These are phyloP conservation scores for Dynastes hyllus DNA, from an alignment of 2,888 invertebrate species.

Conservation along the genomic window DNA sequence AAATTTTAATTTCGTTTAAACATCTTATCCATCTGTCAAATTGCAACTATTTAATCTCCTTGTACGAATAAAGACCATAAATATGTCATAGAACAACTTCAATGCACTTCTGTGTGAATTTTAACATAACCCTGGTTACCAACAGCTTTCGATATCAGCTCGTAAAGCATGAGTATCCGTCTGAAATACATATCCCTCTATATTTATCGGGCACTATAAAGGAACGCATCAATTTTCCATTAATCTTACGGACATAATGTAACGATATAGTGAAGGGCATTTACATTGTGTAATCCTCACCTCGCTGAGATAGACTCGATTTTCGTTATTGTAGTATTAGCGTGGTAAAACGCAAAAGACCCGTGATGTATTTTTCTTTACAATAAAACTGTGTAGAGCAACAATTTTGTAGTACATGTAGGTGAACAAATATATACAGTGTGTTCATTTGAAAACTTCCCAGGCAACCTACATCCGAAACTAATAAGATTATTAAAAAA, in stretches of 20 bases:
- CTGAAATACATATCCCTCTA: background rate
- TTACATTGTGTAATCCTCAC: background rate
- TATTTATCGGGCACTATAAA: background rate
- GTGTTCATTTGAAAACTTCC: no score
- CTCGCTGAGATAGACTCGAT: background rate
- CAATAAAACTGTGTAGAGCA: background rate
- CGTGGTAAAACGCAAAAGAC: constrained; percentile 9
- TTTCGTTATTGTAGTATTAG: constrained; percentile 11
- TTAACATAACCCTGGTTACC: no score
- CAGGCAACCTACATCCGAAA: no score
- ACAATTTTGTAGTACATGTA: background rate
- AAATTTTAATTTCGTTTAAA: no score
- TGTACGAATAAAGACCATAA: no score
- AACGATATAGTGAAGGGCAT: background rate
- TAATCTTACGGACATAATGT: background rate
- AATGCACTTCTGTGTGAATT: no score
- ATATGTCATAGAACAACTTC: no score
- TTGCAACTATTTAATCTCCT: no score
- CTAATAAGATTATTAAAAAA: no score
- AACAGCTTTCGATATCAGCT: background rate
- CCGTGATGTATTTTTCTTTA: background rate
- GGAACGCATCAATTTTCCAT: constrained; percentile 4
- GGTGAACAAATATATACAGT: background rate
- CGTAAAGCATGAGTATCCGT: background rate
- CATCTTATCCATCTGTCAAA: no score